A percentile compares a stretch with the other conserved stretches of the same genome.
Conservation (phyloP, 2,797 vertebrate species). For the Semotilus atromaculatus region DNA sequence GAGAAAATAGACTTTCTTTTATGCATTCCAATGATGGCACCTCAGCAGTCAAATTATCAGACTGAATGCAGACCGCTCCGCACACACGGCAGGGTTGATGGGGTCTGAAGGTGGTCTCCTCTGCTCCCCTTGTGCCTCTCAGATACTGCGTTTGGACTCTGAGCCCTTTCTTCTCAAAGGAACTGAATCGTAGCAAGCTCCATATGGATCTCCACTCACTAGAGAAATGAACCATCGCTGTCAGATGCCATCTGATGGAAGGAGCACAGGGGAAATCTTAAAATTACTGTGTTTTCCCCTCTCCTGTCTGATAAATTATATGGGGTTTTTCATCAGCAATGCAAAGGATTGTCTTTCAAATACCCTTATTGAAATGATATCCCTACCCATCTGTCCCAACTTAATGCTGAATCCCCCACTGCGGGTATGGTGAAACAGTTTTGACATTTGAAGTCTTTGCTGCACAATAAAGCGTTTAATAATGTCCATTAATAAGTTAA, state of each 20-base stretch:
- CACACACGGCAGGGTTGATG: slow-evolving; percentile 1
- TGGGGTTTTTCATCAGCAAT: slow-evolving; percentile 33
- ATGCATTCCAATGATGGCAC: slow-evolving; percentile 40
- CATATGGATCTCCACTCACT: slow-evolving; percentile 28
- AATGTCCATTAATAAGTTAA: slow-evolving; percentile 13
- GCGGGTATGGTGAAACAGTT: slow-evolving; percentile 23
- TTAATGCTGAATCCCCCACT: slow-evolving; percentile 42
- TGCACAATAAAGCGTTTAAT: slow-evolving; percentile 34
- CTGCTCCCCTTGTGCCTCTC: background rate
- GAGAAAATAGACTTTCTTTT: slow-evolving; percentile 35
- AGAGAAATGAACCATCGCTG: slow-evolving; percentile 50
- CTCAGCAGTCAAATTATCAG: slow-evolving; percentile 40
- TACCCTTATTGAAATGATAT: slow-evolving; percentile 56
- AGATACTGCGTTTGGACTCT: slow-evolving; percentile 3
- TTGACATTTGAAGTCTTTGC: slow-evolving; percentile 50
- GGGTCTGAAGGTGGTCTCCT: slow-evolving; percentile 37
- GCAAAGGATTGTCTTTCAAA: slow-evolving; percentile 60
- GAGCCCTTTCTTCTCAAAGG: slow-evolving; percentile 36
- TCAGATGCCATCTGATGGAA: slow-evolving; percentile 51
- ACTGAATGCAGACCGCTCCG: slow-evolving; percentile 10
- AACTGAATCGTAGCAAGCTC: slow-evolving; percentile 35
- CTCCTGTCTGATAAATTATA: slow-evolving; percentile 34
- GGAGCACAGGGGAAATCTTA: slow-evolving; percentile 51
- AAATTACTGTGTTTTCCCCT: slow-evolving; percentile 44
- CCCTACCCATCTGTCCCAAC: slow-evolving; percentile 56